These are phyloP conservation scores for Caenorhabditis remanei DNA, from an alignment of 1,140 invertebrate genomes.

Conservation along the genomic window DNA sequence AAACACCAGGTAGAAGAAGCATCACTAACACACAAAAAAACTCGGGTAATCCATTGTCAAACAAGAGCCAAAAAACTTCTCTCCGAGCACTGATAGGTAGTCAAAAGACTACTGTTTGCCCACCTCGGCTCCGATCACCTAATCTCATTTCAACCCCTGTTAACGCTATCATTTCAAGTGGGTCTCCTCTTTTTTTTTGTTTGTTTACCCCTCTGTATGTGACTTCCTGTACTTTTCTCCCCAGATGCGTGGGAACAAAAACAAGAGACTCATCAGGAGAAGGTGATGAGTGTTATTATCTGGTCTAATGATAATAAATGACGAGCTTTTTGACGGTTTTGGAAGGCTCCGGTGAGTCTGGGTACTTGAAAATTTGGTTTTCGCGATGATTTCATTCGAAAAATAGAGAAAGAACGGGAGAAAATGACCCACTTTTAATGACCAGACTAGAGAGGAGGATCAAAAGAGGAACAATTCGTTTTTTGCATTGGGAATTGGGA, in stretches of 20 bases:
- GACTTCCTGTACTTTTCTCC: background rate
- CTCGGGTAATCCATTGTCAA: constrained; percentile 24
- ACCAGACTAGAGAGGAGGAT: too few species aligned
- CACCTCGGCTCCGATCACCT: background rate
- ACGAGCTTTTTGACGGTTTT: too few species aligned
- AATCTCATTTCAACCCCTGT: constrained; percentile 25
- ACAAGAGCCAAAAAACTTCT: background rate
- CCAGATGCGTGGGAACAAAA: background rate
- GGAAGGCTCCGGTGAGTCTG: too few species aligned
- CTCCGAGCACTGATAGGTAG: background rate
- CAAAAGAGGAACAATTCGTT: too few species aligned
- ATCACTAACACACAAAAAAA: background rate
- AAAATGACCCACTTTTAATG: background rate
- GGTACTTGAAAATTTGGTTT: background rate
- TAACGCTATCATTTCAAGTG: constrained; percentile 49
- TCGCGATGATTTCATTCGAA: too few species aligned
- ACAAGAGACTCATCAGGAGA: too few species aligned
- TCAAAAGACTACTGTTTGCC: background rate
- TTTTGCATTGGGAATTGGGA: too few species aligned
- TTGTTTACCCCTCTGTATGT: background rate
- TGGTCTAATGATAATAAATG: too few species aligned
- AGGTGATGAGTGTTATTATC: background rate
- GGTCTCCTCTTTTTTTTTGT: background rate
- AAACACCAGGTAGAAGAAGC: background rate
- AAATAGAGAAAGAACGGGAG: background rate